phyloP scores from a whole-genome alignment of 92 coral and sea anemone species.

The Umimayanthus kanabou region DNA sequence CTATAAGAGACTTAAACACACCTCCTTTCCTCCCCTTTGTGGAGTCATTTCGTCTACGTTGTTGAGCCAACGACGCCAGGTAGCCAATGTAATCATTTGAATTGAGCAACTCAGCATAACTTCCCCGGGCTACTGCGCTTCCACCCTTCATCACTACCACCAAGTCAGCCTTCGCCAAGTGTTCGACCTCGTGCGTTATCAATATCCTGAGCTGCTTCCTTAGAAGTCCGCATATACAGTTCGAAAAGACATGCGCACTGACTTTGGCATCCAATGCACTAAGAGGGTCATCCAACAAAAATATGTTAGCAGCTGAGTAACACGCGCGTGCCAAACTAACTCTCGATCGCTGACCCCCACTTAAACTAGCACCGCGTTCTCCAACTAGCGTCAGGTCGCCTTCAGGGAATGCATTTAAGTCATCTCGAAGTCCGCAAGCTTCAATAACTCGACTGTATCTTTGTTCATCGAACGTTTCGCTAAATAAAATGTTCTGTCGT shows the following conservation, averaged over 20 bases:
- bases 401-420: not conserved
- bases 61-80: not conserved
- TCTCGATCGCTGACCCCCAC: too few relatives aligned
- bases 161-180: not conserved
- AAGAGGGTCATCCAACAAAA: constrained; percentile 4
- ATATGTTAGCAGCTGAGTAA: not conserved
- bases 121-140: not conserved
- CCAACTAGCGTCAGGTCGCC: not conserved
- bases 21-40: not conserved
- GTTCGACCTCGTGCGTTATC: not conserved
- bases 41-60: not conserved
- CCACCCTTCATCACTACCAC: not conserved
- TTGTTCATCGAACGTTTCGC: not conserved
- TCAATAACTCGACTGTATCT: not conserved
- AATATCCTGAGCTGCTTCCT: not conserved
- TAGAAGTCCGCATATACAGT: not conserved
- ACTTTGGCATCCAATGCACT: not conserved
- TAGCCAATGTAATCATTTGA: not conserved
- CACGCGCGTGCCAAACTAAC: not conserved
- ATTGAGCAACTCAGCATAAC: not conserved
- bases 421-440: not conserved
- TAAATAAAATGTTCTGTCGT: not conserved
- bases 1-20: not conserved
- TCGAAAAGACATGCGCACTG: constrained; percentile 2
- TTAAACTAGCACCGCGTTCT: not conserved